A percentile compares a stretch with the other conserved stretches of the same genome.
Evolutionary conservation across 2,888 invertebrate genomes (phyloP).

Genomic region (Drosophila conformis): DNA sequence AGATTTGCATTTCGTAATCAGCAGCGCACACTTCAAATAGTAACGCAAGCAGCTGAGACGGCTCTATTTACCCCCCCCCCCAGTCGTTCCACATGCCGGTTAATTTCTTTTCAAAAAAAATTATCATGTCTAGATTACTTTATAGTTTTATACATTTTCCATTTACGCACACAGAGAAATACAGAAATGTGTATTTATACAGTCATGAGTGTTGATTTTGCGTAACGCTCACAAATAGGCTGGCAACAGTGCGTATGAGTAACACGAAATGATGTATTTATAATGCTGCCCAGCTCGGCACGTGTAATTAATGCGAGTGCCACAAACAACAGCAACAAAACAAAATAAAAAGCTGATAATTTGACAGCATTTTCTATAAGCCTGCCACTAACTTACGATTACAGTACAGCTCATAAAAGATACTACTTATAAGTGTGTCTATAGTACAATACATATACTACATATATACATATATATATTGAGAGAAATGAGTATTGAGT

Average conservation of each 20-base stretch:
- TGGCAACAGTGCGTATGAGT: slow-evolving; percentile 68
- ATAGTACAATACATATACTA: background rate
- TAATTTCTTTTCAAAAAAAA: slow-evolving; percentile 18
- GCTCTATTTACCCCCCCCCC: background rate
- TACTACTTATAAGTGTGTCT: background rate
- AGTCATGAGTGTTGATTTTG: slow-evolving; percentile 30
- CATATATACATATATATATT: background rate
- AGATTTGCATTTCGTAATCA: slow-evolving; percentile 35
- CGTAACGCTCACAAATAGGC: slow-evolving; percentile 32
- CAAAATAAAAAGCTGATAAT: slow-evolving; percentile 30
- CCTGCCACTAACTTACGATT: slow-evolving; percentile 10
- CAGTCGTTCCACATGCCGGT: background rate
- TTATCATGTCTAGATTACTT: slow-evolving; percentile 51
- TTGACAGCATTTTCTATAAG: slow-evolving; percentile 29
- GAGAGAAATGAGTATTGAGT: background rate
- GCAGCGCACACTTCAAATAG: slow-evolving; percentile 50
- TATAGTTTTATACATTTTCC: slow-evolving; percentile 19
- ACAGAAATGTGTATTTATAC: background rate
- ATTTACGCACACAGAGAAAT: background rate
- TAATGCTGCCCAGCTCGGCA: slow-evolving; percentile 25
- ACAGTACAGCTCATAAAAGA: slow-evolving; percentile 23
- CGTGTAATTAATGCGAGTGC: slow-evolving; percentile 60
- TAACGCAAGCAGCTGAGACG: slow-evolving; percentile 36
- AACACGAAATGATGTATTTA: slow-evolving; percentile 40
- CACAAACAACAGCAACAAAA: background rate